Percentiles rank a stretch among this genome's conserved stretches.
Evolutionary conservation across 1,140 invertebrate genomes (phyloP).

Genomic region (Cyphomyrmex costatus): DNA sequence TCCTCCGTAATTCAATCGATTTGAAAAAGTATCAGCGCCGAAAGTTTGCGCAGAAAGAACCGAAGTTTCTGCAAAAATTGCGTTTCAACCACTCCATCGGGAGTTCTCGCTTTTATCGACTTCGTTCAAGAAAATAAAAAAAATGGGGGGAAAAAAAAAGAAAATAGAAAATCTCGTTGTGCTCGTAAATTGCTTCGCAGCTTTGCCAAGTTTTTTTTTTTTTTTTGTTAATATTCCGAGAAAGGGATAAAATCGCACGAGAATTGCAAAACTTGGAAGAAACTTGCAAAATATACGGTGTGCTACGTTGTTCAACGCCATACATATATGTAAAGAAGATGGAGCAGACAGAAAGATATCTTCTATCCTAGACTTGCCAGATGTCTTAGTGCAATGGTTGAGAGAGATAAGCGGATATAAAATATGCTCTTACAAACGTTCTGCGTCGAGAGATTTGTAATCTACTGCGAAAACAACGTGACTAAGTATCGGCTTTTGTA

Average conservation of each 20-base stretch:
- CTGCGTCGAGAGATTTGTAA: conserved; percentile 24
- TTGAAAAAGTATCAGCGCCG: conserved; percentile 54
- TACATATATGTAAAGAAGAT: neutral
- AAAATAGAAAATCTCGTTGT: conserved; percentile 49
- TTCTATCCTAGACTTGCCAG: conserved; percentile 1
- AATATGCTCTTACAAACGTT: neutral
- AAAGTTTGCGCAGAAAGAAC: conserved; percentile 51
- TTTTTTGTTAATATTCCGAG: conserved; percentile 57
- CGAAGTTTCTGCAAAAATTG: conserved; percentile 64
- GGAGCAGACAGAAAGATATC: conserved; percentile 10
- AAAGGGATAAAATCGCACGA: conserved; percentile 40
- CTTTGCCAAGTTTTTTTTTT: conserved; percentile 42
- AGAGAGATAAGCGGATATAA: conserved; percentile 34
- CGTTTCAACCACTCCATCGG: conserved; percentile 34
- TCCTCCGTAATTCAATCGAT: conserved; percentile 58
- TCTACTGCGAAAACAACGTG: neutral
- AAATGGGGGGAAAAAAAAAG: neutral
- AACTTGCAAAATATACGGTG: conserved; percentile 46
- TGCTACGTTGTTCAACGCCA: conserved; percentile 6
- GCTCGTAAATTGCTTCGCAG: conserved; percentile 55
- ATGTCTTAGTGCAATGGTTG: conserved; percentile 23
- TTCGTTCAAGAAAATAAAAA: conserved; percentile 41
- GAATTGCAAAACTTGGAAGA: conserved; percentile 36
- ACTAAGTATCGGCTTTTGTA: conserved; percentile 43
- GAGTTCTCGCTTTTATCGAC: conserved; percentile 58